Evolutionary conservation across 2,797 vertebrate genomes (phyloP).

Genomic region (Hoplostethus atlanticus): DNA sequence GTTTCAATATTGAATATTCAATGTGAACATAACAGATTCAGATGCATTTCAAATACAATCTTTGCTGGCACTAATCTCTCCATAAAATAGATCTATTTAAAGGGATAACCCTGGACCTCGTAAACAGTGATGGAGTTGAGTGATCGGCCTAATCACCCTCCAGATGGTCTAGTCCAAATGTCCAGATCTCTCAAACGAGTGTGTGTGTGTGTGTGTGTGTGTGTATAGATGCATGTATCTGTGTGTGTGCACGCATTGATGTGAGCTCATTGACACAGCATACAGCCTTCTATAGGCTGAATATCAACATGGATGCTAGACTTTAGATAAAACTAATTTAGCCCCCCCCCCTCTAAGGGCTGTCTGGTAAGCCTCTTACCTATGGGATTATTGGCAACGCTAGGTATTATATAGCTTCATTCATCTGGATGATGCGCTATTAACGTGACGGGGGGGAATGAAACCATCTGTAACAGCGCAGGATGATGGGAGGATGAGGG

Average conservation of each 20-base stretch:
- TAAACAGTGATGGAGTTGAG: conserved; percentile 37
- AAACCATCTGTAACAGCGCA: conserved; percentile 73
- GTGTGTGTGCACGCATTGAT: background rate
- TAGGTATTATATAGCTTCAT: conserved; percentile 81
- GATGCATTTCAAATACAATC: background rate
- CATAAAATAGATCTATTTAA: conserved; percentile 59
- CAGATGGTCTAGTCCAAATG: conserved; percentile 29
- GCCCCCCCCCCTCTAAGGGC: conserved; percentile 44
- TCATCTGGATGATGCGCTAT: conserved; percentile 82
- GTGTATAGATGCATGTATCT: conserved; percentile 5
- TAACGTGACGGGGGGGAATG: conserved; percentile 76
- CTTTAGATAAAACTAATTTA: conserved; percentile 63
- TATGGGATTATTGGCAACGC: conserved; percentile 79
- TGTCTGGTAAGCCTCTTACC: conserved; percentile 82
- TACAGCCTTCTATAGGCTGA: conserved; percentile 30
- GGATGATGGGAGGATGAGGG: conserved; percentile 57
- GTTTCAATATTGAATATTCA: no score
- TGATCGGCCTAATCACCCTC: conserved; percentile 45
- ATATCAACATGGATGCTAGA: conserved; percentile 56
- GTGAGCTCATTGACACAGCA: background rate
- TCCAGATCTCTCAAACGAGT: background rate
- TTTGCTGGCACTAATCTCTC: conserved; percentile 21
- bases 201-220: background rate
- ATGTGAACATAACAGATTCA: background rate
- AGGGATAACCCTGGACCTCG: conserved; percentile 45